A percentile compares a stretch with the other conserved stretches of the same genome.
Conservation (phyloP, 2,113 vertebrate genomes). For the Phocoena sinus region DNA sequence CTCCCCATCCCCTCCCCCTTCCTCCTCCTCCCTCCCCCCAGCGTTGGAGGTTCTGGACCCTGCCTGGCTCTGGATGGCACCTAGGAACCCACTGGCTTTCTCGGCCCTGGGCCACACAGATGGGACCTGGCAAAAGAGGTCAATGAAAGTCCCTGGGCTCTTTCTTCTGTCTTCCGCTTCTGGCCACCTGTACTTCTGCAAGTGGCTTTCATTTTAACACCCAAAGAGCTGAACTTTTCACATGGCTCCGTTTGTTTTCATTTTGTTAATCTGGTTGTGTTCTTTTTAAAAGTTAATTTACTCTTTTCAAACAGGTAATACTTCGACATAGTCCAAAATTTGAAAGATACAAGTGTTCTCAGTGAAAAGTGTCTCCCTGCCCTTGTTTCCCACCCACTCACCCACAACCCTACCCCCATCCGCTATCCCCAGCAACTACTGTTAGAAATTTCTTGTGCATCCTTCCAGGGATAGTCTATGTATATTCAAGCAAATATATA, state of each 20-base stretch:
- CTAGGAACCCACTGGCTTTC: neutral
- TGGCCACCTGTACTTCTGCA: neutral
- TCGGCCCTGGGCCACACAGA: neutral
- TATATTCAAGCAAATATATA: neutral
- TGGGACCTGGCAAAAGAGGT: no score
- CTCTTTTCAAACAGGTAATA: neutral
- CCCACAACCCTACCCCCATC: neutral
- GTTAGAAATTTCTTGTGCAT: neutral
- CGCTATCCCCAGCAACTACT: neutral
- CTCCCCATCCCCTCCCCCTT: accelerated
- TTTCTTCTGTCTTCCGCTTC: neutral
- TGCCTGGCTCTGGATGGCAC: neutral
- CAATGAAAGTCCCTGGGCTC: neutral
- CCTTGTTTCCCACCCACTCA: neutral
- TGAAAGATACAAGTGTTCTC: neutral
- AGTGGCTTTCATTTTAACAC: neutral
- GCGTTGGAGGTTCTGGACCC: neutral
- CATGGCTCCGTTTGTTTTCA: neutral
- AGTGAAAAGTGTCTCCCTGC: neutral
- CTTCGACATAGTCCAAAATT: neutral
- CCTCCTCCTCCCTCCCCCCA: no score
- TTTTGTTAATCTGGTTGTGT: neutral
- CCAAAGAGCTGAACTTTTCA: neutral
- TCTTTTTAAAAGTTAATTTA: neutral
- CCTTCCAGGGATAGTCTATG: neutral